Base-by-base conservation (phyloP, 2,113 vertebrate genomes). In the Pygoscelis adeliae region DNA sequence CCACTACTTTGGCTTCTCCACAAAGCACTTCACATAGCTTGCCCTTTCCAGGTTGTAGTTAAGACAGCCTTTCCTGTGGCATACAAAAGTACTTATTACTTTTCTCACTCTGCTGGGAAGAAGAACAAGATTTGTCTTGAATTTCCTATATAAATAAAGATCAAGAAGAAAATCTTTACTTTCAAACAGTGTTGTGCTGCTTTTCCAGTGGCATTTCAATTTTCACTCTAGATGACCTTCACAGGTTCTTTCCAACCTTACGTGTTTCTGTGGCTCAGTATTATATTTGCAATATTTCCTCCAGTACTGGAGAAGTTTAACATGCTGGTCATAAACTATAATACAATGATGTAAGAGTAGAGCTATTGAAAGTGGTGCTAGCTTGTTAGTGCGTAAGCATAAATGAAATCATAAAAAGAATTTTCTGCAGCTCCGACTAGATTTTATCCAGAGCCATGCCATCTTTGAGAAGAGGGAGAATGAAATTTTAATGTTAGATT, bases 61-160 rank as follows among this genome's bases (percentile, higher is more conserved):
- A 71, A 34, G 10, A 29, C 52, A 81, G 44, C 27, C 65, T 77
- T 87, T 87, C 85, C 65, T 23, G 25, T 58, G 70, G 30, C 87
- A 89, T 42, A 83, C 87, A 61, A n/a, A 89, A 76, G 18, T 10
- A 20, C 50, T 94, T 59, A 77, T 36, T 70, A 29, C 63, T 86
- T 81, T 70, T 19, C 63, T 83, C 38, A 61, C 67, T 87, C 69
- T 94, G 65, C 67, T 52, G 53, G 42, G 50, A 90, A 91, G 91
- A 95, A 71, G 14, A 83, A 70, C 25, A 82, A 82, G 47, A 65
- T 82, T 81, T 90, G 69, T 73, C 85, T 63, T 94, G 78, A 87
- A 63, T 94, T 97, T 86, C 32, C 79, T 47, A 38, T 42, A 77
- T 44, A 81, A 94, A 96, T 73, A 97, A 93, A 97, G 88, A 96